Evolutionary conservation across 53 echinoderm and acorn worm species (phyloP).

Genomic region (Actinopyga echinites): DNA sequence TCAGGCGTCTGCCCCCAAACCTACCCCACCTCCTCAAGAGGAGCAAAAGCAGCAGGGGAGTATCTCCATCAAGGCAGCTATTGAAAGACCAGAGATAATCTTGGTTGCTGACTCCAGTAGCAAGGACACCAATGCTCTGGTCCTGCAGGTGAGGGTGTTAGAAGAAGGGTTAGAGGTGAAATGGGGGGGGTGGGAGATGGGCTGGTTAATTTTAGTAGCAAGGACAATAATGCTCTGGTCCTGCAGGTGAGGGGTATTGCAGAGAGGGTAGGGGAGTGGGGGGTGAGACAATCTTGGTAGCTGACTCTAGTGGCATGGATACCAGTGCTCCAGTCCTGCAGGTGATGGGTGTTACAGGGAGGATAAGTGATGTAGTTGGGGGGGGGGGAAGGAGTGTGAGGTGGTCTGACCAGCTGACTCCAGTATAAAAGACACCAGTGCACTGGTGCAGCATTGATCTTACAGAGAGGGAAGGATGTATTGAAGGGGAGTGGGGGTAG

Average conservation of each 20-base stretch:
- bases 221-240: too few species aligned
- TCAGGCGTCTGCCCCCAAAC: conserved; percentile 9
- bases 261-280: conserved; percentile 66
- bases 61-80: conserved; percentile 71
- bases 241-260: not conserved
- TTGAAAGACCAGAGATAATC: conserved; percentile 90
- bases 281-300: conserved; percentile 81
- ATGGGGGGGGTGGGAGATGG: too few species aligned
- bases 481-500: too few species aligned
- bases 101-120: conserved; percentile 83
- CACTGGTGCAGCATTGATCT: too few species aligned
- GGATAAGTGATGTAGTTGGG: too few species aligned
- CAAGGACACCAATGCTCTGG: conserved; percentile 87
- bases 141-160: conserved; percentile 68
- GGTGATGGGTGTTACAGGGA: too few species aligned
- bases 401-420: too few species aligned
- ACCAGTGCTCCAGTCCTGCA: conserved; percentile 78
- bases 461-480: too few species aligned
- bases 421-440: too few species aligned
- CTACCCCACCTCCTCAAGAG: conserved; percentile 18
- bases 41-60: conserved; percentile 46
- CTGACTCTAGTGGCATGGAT: conserved; percentile 70
- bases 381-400: too few species aligned
- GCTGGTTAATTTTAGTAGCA: too few species aligned
- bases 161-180: too few species aligned